Percentiles rank a stretch among this genome's conserved stretches.
Evolutionary conservation across 2,888 invertebrate genomes (phyloP).

Genomic region (Eilema caniola): DNA sequence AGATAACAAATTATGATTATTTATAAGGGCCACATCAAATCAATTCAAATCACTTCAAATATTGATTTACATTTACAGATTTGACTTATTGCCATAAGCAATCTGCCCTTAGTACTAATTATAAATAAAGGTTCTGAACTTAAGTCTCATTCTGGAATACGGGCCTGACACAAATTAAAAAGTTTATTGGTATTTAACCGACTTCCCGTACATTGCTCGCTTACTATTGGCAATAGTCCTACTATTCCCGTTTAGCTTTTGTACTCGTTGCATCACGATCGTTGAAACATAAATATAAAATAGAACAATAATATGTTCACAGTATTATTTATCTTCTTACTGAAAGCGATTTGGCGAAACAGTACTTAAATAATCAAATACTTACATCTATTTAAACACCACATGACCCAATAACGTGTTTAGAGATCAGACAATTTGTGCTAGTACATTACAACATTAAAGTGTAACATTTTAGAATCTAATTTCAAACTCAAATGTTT

Average conservation of each 20-base stretch:
- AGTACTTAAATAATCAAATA: constrained; percentile 11
- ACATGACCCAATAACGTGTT: constrained; percentile 16
- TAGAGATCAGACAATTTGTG: constrained; percentile 21
- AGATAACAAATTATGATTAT: too few relatives aligned
- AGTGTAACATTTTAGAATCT: constrained; percentile 12
- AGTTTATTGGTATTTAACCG: too few relatives aligned
- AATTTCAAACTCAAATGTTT: constrained; percentile 25
- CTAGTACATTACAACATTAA: constrained; percentile 15
- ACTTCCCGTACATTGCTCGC: background rate
- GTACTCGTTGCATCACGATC: background rate
- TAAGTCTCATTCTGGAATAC: too few relatives aligned
- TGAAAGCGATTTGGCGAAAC: constrained; percentile 5
- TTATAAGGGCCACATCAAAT: too few relatives aligned
- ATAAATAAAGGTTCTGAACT: too few relatives aligned
- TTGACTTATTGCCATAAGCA: too few relatives aligned
- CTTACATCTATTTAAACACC: background rate
- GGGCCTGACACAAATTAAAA: too few relatives aligned
- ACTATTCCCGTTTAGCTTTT: background rate
- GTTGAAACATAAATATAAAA: background rate
- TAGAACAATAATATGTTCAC: background rate
- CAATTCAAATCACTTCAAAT: too few relatives aligned
- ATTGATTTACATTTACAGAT: too few relatives aligned
- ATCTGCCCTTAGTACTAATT: too few relatives aligned
- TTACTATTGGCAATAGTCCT: constrained; percentile 4
- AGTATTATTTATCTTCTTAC: background rate